Conservation (phyloP, 2,888 invertebrate genomes). For the Penaeus monodon region DNA sequence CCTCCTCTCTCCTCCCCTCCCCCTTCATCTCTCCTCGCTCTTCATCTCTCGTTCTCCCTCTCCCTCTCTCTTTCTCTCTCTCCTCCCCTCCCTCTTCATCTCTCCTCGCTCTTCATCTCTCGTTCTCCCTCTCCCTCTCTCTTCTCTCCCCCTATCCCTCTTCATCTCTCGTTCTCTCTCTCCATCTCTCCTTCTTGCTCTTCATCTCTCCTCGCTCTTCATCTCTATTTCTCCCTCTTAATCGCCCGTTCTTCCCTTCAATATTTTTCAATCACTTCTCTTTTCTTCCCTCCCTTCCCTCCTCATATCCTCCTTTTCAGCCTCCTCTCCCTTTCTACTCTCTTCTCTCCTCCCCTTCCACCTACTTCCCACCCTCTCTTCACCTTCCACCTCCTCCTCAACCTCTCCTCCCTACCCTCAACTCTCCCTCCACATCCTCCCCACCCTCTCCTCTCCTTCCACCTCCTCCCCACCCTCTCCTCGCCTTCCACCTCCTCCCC, state of each 20-base stretch:
- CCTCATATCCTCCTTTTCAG: too few species aligned
- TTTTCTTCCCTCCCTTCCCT: too few species aligned
- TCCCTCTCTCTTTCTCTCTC: background rate
- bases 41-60: background rate
- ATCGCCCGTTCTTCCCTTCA: background rate
- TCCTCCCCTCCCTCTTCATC: too few species aligned
- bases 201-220: background rate
- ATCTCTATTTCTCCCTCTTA: too few species aligned
- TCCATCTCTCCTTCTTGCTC: background rate
- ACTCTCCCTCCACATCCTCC: too few species aligned
- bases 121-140: accelerated
- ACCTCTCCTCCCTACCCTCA: background rate
- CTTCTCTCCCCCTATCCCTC: conserved; percentile 1
- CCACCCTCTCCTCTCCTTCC: background rate
- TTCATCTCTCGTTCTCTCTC: background rate
- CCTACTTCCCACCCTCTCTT: too few species aligned
- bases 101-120: accelerated
- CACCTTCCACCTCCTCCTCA: too few species aligned
- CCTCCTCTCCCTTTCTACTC: too few species aligned
- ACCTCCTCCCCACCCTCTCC: background rate
- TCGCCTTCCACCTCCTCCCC: background rate
- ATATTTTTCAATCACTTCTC: too few species aligned
- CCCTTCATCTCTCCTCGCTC: background rate
- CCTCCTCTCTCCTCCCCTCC: background rate
- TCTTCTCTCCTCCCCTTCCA: too few species aligned